Percentiles rank a stretch among this genome's conserved stretches.
Evolutionary conservation across 2,888 invertebrate genomes (phyloP).

Genomic region (Pollenia amentaria): DNA sequence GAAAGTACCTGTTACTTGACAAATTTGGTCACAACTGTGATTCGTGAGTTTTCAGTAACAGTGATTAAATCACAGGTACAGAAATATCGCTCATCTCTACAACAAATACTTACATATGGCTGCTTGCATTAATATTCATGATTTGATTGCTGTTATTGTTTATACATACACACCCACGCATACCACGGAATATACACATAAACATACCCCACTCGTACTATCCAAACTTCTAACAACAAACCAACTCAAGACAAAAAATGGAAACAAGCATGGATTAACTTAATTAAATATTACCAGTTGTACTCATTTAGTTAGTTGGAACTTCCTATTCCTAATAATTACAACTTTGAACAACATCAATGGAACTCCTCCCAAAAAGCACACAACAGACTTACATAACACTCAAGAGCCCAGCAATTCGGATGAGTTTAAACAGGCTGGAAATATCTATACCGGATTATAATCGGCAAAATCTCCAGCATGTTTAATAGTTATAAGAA

Average conservation of each 20-base stretch:
- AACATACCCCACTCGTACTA: constrained; percentile 31
- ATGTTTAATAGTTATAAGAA: too few relatives aligned
- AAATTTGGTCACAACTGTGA: too few relatives aligned
- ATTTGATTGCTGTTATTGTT: neutral
- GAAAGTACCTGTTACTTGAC: too few relatives aligned
- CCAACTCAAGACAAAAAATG: neutral
- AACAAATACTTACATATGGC: neutral
- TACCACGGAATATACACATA: neutral
- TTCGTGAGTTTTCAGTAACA: too few relatives aligned
- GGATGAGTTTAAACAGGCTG: too few relatives aligned
- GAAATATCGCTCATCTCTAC: too few relatives aligned
- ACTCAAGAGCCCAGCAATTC: too few relatives aligned
- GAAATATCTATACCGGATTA: too few relatives aligned
- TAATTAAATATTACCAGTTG: constrained; percentile 50
- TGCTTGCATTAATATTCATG: constrained; percentile 33
- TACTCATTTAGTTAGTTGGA: constrained; percentile 1
- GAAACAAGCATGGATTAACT: constrained; percentile 35
- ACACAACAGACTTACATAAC: neutral
- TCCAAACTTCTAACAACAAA: constrained; percentile 24
- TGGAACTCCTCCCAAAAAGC: neutral
- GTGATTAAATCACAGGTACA: too few relatives aligned
- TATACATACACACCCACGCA: too few relatives aligned
- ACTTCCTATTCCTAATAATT: constrained; percentile 16
- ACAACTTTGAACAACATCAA: constrained; percentile 9
- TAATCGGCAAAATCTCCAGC: too few relatives aligned